A percentile compares a stretch with the other conserved stretches of the same genome.
These are phyloP conservation scores for Vanacampus margaritifer DNA, from an alignment of 2,113 vertebrate genomes.

Conservation along the genomic window DNA sequence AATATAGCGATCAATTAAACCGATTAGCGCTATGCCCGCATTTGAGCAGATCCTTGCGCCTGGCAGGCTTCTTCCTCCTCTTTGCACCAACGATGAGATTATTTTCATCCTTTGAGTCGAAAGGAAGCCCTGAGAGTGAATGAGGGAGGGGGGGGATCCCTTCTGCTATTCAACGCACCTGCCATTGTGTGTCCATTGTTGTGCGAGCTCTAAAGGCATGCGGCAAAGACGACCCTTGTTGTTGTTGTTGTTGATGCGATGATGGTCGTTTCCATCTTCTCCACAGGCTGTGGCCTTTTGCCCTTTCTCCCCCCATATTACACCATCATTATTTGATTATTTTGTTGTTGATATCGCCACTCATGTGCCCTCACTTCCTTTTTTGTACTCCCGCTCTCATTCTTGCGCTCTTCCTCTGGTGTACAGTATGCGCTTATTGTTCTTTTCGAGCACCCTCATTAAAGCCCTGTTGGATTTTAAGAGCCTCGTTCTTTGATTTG, in stretches of 20 bases:
- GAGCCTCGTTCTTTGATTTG: slow-evolving; percentile 71
- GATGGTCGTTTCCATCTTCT: slow-evolving; percentile 55
- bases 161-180: slow-evolving; percentile 75
- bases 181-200: slow-evolving; percentile 74
- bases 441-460: slow-evolving; percentile 69
- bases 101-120: slow-evolving; percentile 77
- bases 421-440: slow-evolving; percentile 69
- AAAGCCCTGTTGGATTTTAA: slow-evolving; percentile 71
- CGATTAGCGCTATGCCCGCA: background rate
- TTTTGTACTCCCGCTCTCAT: slow-evolving; percentile 52
- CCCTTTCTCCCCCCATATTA: slow-evolving; percentile 36
- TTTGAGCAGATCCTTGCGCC: slow-evolving; percentile 38
- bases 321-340: background rate
- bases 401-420: slow-evolving; percentile 55
- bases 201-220: slow-evolving; percentile 61
- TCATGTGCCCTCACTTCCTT: background rate
- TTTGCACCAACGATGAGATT: slow-evolving; percentile 70
- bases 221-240: slow-evolving; percentile 55
- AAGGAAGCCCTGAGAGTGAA: slow-evolving; percentile 62
- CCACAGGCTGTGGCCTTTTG: slow-evolving; percentile 65
- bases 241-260: slow-evolving; percentile 22
- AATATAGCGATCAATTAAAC: background rate
- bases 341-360: background rate
- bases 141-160: slow-evolving; percentile 73
- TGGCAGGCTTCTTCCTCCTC: slow-evolving; percentile 59